Evolutionary conservation across 2,888 invertebrate species (phyloP).

Genomic region (Lepidocyrtinus sp.): DNA sequence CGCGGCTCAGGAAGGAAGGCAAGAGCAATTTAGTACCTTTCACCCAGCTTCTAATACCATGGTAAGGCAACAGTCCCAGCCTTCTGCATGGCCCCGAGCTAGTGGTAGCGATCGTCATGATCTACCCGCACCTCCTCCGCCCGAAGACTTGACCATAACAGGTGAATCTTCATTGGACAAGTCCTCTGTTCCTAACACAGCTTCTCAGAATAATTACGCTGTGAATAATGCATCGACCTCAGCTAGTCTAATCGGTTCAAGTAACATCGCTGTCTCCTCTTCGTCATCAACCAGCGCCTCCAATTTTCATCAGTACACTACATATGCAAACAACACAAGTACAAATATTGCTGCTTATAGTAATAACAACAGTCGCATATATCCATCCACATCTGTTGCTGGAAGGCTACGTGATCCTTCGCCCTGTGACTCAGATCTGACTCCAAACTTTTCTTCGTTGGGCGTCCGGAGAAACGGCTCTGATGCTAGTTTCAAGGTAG

Average conservation of each 20-base stretch:
- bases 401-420: conserved; percentile 66
- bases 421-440: conserved; percentile 65
- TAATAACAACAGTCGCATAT: conserved; percentile 19
- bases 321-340: conserved; percentile 35
- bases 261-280: conserved; percentile 25
- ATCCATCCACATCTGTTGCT: conserved; percentile 33
- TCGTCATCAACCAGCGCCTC: conserved; percentile 23
- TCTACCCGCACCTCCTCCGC: conserved; percentile 70
- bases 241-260: conserved; percentile 63
- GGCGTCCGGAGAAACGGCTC: conserved; percentile 79
- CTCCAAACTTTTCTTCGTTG: conserved; percentile 56
- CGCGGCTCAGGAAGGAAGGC: conserved; percentile 22
- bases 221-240: conserved; percentile 51
- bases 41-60: conserved; percentile 27
- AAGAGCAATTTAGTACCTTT: conserved; percentile 58
- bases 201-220: conserved; percentile 37
- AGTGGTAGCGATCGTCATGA: conserved; percentile 52
- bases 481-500: conserved; percentile 87
- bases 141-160: conserved; percentile 62
- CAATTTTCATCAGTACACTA: conserved; percentile 15
- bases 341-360: conserved; percentile 33
- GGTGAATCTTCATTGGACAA: conserved; percentile 25
- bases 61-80: conserved; percentile 23
- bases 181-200: conserved; percentile 25
- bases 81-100: too few species aligned